A percentile compares a stretch with the other conserved stretches of the same genome.
These are phyloP conservation scores for Bolinopsis microptera DNA, from an alignment of 37 sponge, comb jelly and placozoan species.

Conservation along the genomic window DNA sequence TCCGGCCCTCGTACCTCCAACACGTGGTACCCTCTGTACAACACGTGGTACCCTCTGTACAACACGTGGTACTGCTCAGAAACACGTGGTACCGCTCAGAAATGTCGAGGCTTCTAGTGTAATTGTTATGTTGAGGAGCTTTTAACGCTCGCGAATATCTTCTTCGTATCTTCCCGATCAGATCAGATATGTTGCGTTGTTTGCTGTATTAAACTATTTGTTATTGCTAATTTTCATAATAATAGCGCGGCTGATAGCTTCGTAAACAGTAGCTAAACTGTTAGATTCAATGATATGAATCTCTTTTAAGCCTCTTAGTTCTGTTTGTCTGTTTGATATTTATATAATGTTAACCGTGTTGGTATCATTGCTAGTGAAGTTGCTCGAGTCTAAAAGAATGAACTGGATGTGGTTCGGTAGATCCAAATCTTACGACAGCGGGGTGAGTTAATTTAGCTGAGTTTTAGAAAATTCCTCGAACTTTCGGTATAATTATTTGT, in stretches of 20 bases:
- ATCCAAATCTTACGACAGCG: neutral
- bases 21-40: too few relatives aligned
- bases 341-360: neutral
- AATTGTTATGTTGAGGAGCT: too few relatives aligned
- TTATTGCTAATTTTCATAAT: neutral
- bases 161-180: too few relatives aligned
- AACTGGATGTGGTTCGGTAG: neutral
- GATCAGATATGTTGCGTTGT: neutral
- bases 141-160: too few relatives aligned
- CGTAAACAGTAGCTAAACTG: too few relatives aligned
- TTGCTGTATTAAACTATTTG: neutral
- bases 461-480: neutral
- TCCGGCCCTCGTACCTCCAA: too few relatives aligned
- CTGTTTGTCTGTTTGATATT: too few relatives aligned
- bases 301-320: too few relatives aligned
- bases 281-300: too few relatives aligned
- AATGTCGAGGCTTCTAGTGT: neutral
- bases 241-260: too few relatives aligned
- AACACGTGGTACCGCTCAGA: neutral
- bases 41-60: too few relatives aligned
- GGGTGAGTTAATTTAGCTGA: neutral
- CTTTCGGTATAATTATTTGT: neutral
- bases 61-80: too few relatives aligned
- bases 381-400: neutral
- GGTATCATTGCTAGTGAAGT: neutral